Percentiles rank a stretch among this genome's conserved stretches.
Conservation (phyloP, 2,113 vertebrate genomes). For the Cyanoramphus novaezelandiae region DNA sequence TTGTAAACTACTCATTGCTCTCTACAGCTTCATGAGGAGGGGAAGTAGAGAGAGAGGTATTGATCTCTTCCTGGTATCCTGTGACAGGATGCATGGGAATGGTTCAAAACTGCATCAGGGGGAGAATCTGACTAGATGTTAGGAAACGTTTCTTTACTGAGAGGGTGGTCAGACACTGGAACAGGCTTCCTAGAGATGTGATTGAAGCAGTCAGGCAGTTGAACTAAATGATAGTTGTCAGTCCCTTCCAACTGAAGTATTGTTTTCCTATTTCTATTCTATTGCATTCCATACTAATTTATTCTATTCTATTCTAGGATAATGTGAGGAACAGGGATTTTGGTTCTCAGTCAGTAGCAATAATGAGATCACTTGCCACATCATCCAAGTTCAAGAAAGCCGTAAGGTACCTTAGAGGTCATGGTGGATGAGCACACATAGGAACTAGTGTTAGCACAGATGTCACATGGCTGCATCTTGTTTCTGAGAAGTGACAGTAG, state of each 20-base stretch:
- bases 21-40: neutral
- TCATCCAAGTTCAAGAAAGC: neutral
- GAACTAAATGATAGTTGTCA: neutral
- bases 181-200: neutral
- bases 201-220: neutral
- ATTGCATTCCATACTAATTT: neutral
- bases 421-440: rapidly evolving
- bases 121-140: neutral
- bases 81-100: neutral
- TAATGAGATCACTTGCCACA: neutral
- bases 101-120: neutral
- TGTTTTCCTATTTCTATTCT: neutral
- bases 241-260: neutral
- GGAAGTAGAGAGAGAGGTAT: neutral
- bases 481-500: neutral
- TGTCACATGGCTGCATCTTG: neutral
- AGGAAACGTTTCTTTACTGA: neutral
- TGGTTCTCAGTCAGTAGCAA: neutral
- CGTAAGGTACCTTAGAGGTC: neutral
- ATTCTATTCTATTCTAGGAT: neutral
- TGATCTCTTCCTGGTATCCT: neutral
- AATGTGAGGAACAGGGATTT: neutral
- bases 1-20: neutral
- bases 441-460: neutral
- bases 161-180: neutral